These are phyloP conservation scores for Camponotus pennsylvanicus DNA, from an alignment of 1,140 invertebrate species.

Conservation along the genomic window DNA sequence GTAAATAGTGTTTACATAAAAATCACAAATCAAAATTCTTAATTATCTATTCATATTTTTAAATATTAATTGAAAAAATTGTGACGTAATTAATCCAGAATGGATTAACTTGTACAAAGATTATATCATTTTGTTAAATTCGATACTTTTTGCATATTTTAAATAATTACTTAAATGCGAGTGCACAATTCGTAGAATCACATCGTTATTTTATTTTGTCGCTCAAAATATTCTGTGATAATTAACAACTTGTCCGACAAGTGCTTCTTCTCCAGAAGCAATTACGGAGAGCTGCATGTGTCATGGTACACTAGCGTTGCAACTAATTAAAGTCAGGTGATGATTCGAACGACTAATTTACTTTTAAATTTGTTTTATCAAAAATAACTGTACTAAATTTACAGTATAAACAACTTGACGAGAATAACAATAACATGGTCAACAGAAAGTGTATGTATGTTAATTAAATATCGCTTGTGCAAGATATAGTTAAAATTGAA, in stretches of 20 bases:
- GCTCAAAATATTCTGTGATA: conserved; percentile 27
- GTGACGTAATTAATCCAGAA: background rate
- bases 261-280: conserved; percentile 39
- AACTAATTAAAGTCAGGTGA: conserved; percentile 43
- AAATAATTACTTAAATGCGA: conserved; percentile 21
- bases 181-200: background rate
- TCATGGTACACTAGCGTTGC: conserved; percentile 14
- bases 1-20: background rate
- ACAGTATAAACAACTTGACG: background rate
- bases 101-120: background rate
- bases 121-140: background rate
- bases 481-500: background rate
- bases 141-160: background rate
- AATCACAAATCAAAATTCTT: conserved; percentile 2
- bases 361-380: conserved; percentile 12
- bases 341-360: conserved; percentile 11
- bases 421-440: background rate
- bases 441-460: background rate
- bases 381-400: conserved; percentile 24
- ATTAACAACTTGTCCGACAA: conserved; percentile 18
- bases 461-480: background rate
- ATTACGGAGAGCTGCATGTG: conserved; percentile 32
- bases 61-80: background rate
- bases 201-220: background rate
- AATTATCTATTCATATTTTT: background rate